Conservation (phyloP, 2,113 vertebrate species). For the Cryptomyrus ogoouensis region DNA sequence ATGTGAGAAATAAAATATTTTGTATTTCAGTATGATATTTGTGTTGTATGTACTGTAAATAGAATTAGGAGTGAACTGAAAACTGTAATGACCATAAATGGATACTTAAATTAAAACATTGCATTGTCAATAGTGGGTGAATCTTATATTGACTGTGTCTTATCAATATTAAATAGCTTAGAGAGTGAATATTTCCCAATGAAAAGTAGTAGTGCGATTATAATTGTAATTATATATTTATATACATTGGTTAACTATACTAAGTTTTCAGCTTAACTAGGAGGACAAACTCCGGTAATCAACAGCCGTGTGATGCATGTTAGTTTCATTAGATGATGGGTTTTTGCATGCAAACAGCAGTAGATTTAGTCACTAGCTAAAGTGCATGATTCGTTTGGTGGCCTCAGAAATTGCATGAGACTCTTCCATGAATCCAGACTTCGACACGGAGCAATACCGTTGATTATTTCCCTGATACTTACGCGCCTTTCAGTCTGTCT, state of each 20-base stretch:
- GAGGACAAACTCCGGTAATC: constrained; percentile 5
- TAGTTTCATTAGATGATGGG: constrained; percentile 15
- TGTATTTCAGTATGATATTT: constrained; percentile 31
- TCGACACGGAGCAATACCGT: constrained; percentile 4
- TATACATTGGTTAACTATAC: background rate
- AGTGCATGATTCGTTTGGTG: background rate
- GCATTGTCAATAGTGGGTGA: background rate
- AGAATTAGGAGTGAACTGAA: constrained; percentile 18
- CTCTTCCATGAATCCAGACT: constrained; percentile 7
- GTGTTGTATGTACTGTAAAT: constrained; percentile 30
- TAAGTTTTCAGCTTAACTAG: constrained; percentile 9
- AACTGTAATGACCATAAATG: constrained; percentile 10
- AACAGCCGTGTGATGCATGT: constrained; percentile 35
- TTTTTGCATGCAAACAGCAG: constrained; percentile 33
- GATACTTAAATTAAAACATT: background rate
- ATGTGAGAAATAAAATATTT: constrained; percentile 33
- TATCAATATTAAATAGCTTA: constrained; percentile 11
- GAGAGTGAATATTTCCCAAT: constrained; percentile 5
- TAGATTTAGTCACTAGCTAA: constrained; percentile 20
- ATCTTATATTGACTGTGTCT: background rate
- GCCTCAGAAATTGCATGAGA: background rate
- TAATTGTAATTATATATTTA: constrained; percentile 18
- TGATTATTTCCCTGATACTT: background rate
- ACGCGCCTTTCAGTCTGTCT: background rate
- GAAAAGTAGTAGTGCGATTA: background rate